Evolutionary conservation across 2,797 vertebrate species (phyloP).

Genomic region (Balearica regulorum): DNA sequence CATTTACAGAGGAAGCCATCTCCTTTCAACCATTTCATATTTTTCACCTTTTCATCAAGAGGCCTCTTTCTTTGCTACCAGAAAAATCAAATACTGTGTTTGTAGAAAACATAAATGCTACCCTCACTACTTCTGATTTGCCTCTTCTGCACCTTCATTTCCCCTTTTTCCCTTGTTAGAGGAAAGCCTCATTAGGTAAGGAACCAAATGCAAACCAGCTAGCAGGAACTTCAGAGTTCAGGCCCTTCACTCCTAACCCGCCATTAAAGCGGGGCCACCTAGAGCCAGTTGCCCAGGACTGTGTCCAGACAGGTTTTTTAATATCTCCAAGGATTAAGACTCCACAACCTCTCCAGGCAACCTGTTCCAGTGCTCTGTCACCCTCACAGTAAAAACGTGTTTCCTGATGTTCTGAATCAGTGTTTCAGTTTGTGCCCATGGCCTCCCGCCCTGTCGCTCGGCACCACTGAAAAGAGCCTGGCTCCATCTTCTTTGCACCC

Average conservation of each 20-base stretch:
- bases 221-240: background rate
- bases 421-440: background rate
- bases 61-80: background rate
- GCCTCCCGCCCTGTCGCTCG: background rate
- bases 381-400: background rate
- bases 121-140: background rate
- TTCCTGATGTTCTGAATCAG: background rate
- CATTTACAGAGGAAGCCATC: background rate
- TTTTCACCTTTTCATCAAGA: background rate
- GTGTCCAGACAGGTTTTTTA: background rate
- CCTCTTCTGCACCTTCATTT: background rate
- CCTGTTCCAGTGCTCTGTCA: background rate
- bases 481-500: background rate
- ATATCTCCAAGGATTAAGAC: background rate
- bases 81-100: background rate
- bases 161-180: background rate
- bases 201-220: background rate
- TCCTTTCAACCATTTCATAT: background rate
- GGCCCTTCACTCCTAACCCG: background rate
- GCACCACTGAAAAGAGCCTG: background rate
- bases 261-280: background rate
- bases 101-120: background rate
- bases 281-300: background rate
- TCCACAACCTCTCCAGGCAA: background rate
- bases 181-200: background rate